These are phyloP conservation scores for Cordilura impudica DNA, from an alignment of 2,888 invertebrate species.

Conservation along the genomic window DNA sequence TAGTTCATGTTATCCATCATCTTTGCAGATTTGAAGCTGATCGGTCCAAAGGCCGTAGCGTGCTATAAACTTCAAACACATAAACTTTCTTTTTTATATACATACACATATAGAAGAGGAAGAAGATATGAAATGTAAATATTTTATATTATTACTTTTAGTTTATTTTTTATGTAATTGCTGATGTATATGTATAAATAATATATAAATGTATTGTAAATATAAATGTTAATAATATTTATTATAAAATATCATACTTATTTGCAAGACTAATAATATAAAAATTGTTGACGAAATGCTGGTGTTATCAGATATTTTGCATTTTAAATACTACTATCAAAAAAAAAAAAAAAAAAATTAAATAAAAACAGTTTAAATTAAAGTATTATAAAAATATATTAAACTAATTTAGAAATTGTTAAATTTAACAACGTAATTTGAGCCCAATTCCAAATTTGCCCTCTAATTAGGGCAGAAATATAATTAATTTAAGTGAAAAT, in stretches of 20 bases:
- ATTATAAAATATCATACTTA: slow-evolving; percentile 58
- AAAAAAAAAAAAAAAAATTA: slow-evolving; percentile 7
- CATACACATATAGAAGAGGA: too few species aligned
- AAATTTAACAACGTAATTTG: background rate
- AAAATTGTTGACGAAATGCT: slow-evolving; percentile 51
- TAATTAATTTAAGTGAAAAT: too few species aligned
- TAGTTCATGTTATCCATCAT: too few species aligned
- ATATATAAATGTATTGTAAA: slow-evolving; percentile 63
- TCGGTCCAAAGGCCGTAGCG: too few species aligned
- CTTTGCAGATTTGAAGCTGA: too few species aligned
- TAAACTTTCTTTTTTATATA: too few species aligned
- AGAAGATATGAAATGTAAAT: too few species aligned
- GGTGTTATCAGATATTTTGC: slow-evolving; percentile 47
- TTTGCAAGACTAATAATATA: slow-evolving; percentile 57
- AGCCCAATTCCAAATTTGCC: too few species aligned
- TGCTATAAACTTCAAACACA: too few species aligned
- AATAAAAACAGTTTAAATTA: slow-evolving; percentile 12
- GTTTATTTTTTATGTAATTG: slow-evolving; percentile 58
- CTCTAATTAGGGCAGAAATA: too few species aligned
- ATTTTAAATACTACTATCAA: slow-evolving; percentile 34
- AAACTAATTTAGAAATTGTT: background rate
- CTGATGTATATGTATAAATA: slow-evolving; percentile 63
- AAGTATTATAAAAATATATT: background rate
- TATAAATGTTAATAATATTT: slow-evolving; percentile 57
- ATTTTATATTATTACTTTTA: slow-evolving; percentile 47